Conservation (phyloP, 2,888 invertebrate species). For the Eupithecia exiguata region DNA sequence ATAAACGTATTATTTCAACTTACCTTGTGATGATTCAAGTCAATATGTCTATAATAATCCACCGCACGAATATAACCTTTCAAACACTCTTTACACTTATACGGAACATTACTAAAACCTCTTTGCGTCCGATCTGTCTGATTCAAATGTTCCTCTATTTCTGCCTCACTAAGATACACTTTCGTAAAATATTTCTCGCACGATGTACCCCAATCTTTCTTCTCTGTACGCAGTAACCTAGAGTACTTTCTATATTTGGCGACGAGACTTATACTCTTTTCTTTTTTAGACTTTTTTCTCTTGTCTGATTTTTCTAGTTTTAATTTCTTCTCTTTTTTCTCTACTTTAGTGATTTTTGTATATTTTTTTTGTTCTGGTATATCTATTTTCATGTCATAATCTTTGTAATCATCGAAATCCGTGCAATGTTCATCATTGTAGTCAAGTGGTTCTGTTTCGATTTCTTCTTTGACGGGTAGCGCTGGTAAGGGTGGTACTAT, state of each 20-base stretch:
- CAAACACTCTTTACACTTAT: constrained; percentile 32
- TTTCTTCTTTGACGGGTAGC: constrained; percentile 24
- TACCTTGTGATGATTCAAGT: constrained; percentile 55
- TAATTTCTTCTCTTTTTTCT: constrained; percentile 7
- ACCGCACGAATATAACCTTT: constrained; percentile 44
- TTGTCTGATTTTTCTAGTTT: constrained; percentile 21
- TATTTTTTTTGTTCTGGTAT: constrained; percentile 9
- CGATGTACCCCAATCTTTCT: constrained; percentile 39
- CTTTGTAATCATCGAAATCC: constrained; percentile 17
- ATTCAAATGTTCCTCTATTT: constrained; percentile 25
- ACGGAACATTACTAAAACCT: constrained; percentile 14
- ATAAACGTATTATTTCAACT: too few species aligned
- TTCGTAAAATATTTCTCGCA: constrained; percentile 27
- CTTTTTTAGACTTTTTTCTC: constrained; percentile 21
- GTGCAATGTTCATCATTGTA: neutral
- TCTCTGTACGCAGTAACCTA: constrained; percentile 22
- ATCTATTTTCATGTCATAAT: constrained; percentile 20
- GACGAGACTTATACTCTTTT: constrained; percentile 33
- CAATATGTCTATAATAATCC: constrained; percentile 53
- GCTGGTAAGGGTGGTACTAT: neutral
- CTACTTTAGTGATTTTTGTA: constrained; percentile 15
- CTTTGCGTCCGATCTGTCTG: constrained; percentile 26
- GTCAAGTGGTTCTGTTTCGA: constrained; percentile 1
- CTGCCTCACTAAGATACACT: constrained; percentile 16
- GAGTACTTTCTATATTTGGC: constrained; percentile 36